phyloP scores from a whole-genome alignment of 2,888 invertebrate species.

The Epinotia demarniana region DNA sequence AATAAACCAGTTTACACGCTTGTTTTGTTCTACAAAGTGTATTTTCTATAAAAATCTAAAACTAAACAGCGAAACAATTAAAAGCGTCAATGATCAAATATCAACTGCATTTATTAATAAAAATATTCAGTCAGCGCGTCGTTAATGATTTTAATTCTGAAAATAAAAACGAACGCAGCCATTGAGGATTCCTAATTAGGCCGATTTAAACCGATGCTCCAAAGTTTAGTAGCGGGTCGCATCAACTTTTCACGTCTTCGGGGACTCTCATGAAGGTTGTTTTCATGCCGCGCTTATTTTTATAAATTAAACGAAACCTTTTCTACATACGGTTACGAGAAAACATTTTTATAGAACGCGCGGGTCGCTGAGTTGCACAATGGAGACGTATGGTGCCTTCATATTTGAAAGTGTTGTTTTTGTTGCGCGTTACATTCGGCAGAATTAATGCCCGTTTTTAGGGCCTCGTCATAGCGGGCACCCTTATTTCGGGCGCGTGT shows the following conservation, averaged over 20 bases:
- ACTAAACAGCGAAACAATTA: slow-evolving; percentile 3
- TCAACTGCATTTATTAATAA: too few species aligned
- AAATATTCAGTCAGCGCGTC: neutral
- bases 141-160: neutral
- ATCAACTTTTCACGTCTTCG: slow-evolving; percentile 31
- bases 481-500: slow-evolving; percentile 29
- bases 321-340: slow-evolving; percentile 44
- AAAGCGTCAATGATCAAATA: neutral
- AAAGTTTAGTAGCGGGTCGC: slow-evolving; percentile 29
- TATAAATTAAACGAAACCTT: slow-evolving; percentile 42
- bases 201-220: slow-evolving; percentile 31
- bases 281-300: slow-evolving; percentile 32
- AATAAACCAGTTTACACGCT: neutral
- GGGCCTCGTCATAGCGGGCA: slow-evolving; percentile 28
- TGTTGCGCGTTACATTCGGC: slow-evolving; percentile 32
- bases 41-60: neutral
- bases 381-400: slow-evolving; percentile 41
- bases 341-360: slow-evolving; percentile 42
- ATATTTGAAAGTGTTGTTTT: slow-evolving; percentile 43
- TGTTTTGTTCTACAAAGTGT: slow-evolving; percentile 1
- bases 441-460: slow-evolving; percentile 39
- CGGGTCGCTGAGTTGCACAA: slow-evolving; percentile 29
- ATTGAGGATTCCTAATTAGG: slow-evolving; percentile 21
- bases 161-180: slow-evolving; percentile 16
- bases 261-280: slow-evolving; percentile 40